A percentile compares a stretch with the other conserved stretches of the same genome.
phyloP scores from a whole-genome alignment of 2,888 invertebrate genomes.

The Acanthosepion lycidas region DNA sequence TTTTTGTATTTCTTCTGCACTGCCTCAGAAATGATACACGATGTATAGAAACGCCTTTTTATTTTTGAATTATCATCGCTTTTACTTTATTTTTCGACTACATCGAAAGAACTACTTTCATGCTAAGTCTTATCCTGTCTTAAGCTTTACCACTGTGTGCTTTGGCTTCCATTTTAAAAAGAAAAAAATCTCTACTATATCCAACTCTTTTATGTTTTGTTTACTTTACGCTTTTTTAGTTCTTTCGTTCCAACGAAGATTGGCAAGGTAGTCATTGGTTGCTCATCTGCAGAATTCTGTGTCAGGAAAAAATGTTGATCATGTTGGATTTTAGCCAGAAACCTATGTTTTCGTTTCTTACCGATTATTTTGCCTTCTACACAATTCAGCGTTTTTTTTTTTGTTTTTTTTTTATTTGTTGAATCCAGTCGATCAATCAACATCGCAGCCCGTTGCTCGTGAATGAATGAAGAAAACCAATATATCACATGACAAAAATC shows the following conservation, averaged over 20 bases:
- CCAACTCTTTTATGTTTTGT: not conserved
- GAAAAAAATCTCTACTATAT: not conserved
- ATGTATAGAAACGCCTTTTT: not conserved
- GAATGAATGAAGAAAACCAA: too few relatives aligned
- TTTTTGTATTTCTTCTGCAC: not conserved
- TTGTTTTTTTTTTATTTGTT: too few relatives aligned
- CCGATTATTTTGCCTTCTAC: not conserved
- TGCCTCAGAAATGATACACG: not conserved
- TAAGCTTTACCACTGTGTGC: not conserved
- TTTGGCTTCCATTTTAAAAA: not conserved
- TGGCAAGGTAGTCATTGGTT: not conserved
- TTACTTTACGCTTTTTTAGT: not conserved
- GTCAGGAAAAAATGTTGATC: not conserved
- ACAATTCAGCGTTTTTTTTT: too few relatives aligned
- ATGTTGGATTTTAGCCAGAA: not conserved
- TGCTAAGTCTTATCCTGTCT: not conserved
- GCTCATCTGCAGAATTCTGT: not conserved
- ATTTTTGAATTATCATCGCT: not conserved
- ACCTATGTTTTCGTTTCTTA: not conserved
- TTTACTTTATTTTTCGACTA: not conserved
- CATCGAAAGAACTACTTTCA: not conserved
- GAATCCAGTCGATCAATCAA: too few relatives aligned
- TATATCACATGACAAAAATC: too few relatives aligned
- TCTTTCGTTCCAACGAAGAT: not conserved
- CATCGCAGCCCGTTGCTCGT: too few relatives aligned